Evolutionary conservation across 2,113 vertebrate species (phyloP).

Genomic region (Grallaria varia): DNA sequence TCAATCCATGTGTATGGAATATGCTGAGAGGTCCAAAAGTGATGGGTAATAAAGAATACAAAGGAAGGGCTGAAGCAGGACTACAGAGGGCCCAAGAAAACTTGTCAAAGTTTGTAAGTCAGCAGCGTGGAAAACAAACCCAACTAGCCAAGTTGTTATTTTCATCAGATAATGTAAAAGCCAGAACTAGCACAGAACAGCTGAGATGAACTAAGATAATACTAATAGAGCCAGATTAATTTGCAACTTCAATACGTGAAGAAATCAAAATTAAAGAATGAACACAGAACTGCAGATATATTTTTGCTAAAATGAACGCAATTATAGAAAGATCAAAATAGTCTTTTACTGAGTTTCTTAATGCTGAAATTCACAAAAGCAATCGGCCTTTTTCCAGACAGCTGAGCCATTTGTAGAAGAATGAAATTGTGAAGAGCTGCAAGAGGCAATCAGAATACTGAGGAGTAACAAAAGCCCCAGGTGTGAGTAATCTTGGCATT

Average conservation of each 20-base stretch:
- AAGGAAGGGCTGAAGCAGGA: not conserved
- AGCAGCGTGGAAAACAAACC: not conserved
- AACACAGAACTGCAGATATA: not conserved
- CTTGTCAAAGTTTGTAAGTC: not conserved
- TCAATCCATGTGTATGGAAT: accelerated
- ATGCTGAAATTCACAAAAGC: slow-evolving; percentile 27
- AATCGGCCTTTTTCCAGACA: slow-evolving; percentile 40
- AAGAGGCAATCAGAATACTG: slow-evolving; percentile 50
- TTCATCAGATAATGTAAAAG: not conserved
- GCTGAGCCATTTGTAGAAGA: slow-evolving; percentile 51
- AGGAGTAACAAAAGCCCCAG: slow-evolving; percentile 57
- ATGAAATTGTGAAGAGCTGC: slow-evolving; percentile 44
- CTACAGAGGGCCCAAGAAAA: not conserved
- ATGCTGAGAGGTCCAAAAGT: not conserved
- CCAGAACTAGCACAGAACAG: not conserved
- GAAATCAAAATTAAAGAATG: not conserved
- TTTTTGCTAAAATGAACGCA: slow-evolving; percentile 21
- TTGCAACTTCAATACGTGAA: not conserved
- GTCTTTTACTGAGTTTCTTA: slow-evolving; percentile 14
- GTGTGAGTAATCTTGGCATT: slow-evolving; percentile 40
- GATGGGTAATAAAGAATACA: not conserved
- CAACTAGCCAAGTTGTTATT: not conserved
- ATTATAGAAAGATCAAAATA: not conserved
- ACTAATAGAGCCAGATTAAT: not conserved
- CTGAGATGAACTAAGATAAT: not conserved